Evolutionary conservation across 2,113 vertebrate species (phyloP).

Genomic region (Cacatua alba): DNA sequence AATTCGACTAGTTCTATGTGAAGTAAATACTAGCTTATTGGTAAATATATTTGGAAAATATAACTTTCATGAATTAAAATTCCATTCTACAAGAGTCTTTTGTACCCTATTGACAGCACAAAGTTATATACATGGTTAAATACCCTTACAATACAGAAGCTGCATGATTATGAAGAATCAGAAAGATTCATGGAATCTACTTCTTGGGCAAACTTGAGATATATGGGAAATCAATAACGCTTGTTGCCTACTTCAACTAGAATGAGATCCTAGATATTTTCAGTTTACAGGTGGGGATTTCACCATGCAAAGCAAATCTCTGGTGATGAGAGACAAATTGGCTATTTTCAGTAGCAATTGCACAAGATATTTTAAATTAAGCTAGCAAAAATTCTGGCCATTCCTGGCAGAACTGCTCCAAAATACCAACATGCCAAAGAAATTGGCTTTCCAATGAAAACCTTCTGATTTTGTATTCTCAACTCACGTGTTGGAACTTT

Average conservation of each 20-base stretch:
- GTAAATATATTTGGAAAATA: neutral
- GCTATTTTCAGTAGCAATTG: neutral
- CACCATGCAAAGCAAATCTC: neutral
- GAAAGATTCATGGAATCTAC: neutral
- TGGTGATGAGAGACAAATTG: neutral
- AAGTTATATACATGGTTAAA: neutral
- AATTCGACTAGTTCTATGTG: neutral
- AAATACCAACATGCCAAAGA: neutral
- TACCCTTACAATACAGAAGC: neutral
- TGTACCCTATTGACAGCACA: neutral
- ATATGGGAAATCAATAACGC: neutral
- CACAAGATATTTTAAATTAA: neutral
- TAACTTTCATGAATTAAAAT: neutral
- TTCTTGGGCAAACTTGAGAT: neutral
- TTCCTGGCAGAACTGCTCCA: neutral
- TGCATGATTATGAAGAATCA: neutral
- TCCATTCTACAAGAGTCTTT: neutral
- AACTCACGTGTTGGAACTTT: neutral
- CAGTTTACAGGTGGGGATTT: neutral
- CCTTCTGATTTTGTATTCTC: neutral
- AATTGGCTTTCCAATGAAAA: neutral
- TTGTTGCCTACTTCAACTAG: neutral
- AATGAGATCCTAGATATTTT: neutral
- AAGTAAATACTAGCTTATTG: neutral
- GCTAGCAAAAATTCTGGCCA: neutral